Base-by-base conservation (phyloP, 2,797 vertebrate genomes). In the Lindbergichthys nudifrons region DNA sequence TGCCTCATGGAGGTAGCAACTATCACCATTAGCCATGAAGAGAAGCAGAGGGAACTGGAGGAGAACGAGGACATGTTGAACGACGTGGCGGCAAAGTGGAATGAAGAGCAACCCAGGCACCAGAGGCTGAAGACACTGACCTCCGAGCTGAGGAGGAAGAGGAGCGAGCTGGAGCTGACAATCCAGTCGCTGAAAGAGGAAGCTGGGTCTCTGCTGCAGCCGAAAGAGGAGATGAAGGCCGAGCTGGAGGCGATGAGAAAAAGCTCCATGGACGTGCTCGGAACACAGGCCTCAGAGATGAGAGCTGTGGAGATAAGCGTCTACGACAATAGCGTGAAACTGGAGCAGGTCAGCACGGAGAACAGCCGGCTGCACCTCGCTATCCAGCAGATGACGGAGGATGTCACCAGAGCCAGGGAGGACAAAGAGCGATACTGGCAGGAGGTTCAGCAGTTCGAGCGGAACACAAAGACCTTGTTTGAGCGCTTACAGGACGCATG, bases 331-430 rank as follows among this genome's bases (percentile, higher is more conserved):
- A 26, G 39, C 0, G 54, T 87, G 67, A 87, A 85, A 47, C 72
- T 94, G 82, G 87, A 93, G 80, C 81, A 88, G 77, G 89, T 94
- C 30, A 30, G 18, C 30, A 4, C 84, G 79, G 93, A 94, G 74
- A 95, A 95, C 88, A 86, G 92, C 80, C 75, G 92, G 18, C 77
- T 95, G 51, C 89, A 51, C 4, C 77, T 94, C 65, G 3, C 62
- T 5, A 75, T 89, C 73, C 47, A 57, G 21, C 80, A 73, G 75
- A 89, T 93, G 93, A 86, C 64, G 2, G 81, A 91, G 16, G 91
- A 86, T 5, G 15, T 83, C 0, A 0, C 5, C 47, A 43, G 53
- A 9, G 72, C 74, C 51, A 42, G 67, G 58, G 70, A 46, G 52
- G 56, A 92, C 75, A 72, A 5, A 48, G 71, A 65, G 6, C 48